Percentiles rank a stretch among this genome's conserved stretches.
These are phyloP conservation scores for Malacoctenus gilli DNA, from an alignment of 2,797 vertebrate genomes.

Conservation along the genomic window DNA sequence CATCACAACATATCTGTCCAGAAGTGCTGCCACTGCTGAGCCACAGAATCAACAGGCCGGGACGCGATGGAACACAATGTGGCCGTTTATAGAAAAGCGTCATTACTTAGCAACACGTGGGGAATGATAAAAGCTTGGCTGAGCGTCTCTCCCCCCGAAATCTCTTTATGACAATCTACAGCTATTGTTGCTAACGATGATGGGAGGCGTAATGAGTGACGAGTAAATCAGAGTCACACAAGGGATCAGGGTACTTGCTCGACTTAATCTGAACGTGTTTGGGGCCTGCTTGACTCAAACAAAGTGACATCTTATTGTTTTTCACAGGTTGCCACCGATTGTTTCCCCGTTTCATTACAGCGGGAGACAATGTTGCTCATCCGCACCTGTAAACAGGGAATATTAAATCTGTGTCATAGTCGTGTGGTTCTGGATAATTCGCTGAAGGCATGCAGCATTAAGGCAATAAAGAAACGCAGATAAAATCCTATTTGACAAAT, in stretches of 20 bases:
- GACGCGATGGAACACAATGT: constrained; percentile 43
- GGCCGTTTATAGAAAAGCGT: constrained; percentile 43
- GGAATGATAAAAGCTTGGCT: constrained; percentile 37
- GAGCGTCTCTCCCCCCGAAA: constrained; percentile 46
- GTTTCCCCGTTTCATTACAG: no score
- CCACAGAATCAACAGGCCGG: constrained; percentile 35
- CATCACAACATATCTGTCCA: constrained; percentile 1
- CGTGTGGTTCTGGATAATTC: constrained; percentile 51
- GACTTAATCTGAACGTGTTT: constrained; percentile 46
- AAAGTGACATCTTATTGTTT: constrained; percentile 22
- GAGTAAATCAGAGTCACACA: constrained; percentile 34
- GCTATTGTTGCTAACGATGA: constrained; percentile 55
- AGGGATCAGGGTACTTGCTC: constrained; percentile 29
- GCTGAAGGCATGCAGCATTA: constrained; percentile 39
- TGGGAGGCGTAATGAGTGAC: constrained; percentile 40
- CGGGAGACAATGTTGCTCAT: constrained; percentile 17
- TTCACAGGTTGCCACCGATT: no score
- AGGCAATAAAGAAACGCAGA: constrained; percentile 56
- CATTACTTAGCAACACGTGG: constrained; percentile 47
- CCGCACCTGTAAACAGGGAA: constrained; percentile 22
- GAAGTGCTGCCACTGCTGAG: constrained; percentile 31
- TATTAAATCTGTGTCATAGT: constrained; percentile 36
- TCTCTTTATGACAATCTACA: constrained; percentile 50
- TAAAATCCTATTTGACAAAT: constrained; percentile 76
- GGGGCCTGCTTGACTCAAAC: constrained; percentile 17